These are phyloP conservation scores for Catotricha subobsoleta DNA, from an alignment of 2,888 invertebrate species.

Conservation along the genomic window DNA sequence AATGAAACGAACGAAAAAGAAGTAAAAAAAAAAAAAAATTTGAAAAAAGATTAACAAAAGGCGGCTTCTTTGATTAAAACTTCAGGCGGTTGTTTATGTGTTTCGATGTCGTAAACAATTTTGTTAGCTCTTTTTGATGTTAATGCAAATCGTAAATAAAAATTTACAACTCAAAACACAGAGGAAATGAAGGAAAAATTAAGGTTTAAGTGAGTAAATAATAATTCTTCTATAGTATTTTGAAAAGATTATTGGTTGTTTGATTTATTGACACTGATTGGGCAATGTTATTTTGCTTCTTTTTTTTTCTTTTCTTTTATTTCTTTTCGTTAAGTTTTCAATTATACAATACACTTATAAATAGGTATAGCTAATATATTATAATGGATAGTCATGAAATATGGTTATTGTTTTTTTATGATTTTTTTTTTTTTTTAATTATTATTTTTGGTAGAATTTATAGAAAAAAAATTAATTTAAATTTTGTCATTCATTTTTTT, in stretches of 20 bases:
- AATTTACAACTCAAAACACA: not conserved
- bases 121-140: constrained; percentile 6
- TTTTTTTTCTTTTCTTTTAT: not conserved
- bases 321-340: too few species aligned
- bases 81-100: constrained; percentile 5
- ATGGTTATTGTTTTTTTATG: too few species aligned
- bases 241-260: constrained; percentile 2
- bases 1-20: not conserved
- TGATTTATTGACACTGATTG: constrained; percentile 6
- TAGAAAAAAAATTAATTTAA: too few species aligned
- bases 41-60: constrained; percentile 1
- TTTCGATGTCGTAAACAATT: constrained; percentile 7
- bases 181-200: not conserved
- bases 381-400: too few species aligned
- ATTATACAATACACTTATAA: too few species aligned
- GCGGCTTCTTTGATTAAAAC: constrained; percentile 1
- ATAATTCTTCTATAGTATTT: not conserved
- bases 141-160: constrained; percentile 7
- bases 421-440: too few species aligned
- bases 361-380: too few species aligned
- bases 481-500: too few species aligned
- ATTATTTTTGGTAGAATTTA: too few species aligned
- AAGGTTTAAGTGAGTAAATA: constrained; percentile 1
- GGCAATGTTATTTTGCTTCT: not conserved
- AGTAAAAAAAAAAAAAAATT: not conserved